A percentile compares a stretch with the other conserved stretches of the same genome.
Conservation (phyloP, 2,797 vertebrate species). For the Rhincodon typus region DNA sequence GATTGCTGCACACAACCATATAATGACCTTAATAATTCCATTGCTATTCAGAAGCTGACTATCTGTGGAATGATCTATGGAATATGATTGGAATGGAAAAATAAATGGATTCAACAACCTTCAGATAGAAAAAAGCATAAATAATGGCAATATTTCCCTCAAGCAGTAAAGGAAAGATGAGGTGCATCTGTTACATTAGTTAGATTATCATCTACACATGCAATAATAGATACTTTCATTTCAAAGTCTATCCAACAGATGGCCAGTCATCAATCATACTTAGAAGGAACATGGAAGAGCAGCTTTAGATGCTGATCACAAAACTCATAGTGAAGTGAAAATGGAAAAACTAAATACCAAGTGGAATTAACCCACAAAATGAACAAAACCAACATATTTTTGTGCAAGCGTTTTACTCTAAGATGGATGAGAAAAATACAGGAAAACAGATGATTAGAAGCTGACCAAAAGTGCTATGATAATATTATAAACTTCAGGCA, state of each 20-base stretch:
- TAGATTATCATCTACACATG: conserved; percentile 47
- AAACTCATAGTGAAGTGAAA: not conserved
- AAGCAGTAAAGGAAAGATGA: conserved; percentile 39
- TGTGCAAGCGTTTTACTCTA: not conserved
- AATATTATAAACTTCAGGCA: not conserved
- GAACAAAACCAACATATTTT: not conserved
- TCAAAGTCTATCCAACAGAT: conserved; percentile 42
- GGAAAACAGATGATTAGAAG: not conserved
- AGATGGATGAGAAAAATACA: not conserved
- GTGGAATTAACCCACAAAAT: conserved; percentile 20
- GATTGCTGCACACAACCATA: conserved; percentile 29
- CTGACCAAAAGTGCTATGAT: not conserved
- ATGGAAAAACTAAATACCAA: conserved; percentile 20
- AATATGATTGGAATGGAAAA: conserved; percentile 44
- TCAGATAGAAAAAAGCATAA: conserved; percentile 45
- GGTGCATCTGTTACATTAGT: conserved; percentile 43
- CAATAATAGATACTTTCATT: conserved; percentile 41
- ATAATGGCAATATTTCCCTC: conserved; percentile 44
- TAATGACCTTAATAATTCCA: conserved; percentile 45
- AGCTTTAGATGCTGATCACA: not conserved
- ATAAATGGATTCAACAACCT: conserved; percentile 40
- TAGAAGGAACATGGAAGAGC: conserved; percentile 6
- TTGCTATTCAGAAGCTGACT: conserved; percentile 43
- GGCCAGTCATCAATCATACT: conserved; percentile 43
- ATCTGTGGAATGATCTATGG: conserved; percentile 37